Conservation (phyloP, 1,140 invertebrate genomes). For the Drosophila pandora region DNA sequence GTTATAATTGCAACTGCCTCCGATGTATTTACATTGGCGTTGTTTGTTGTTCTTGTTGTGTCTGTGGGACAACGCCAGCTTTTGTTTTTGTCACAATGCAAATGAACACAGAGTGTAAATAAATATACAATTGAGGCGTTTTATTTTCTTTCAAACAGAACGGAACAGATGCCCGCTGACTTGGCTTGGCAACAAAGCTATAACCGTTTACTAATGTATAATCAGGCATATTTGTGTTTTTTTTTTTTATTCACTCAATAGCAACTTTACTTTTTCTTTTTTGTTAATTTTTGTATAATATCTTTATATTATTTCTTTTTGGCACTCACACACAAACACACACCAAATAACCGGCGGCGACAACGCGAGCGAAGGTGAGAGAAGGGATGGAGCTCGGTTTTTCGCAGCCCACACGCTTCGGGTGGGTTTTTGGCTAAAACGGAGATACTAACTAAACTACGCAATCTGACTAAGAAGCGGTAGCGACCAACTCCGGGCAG, state of each 20-base stretch:
- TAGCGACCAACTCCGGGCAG: slow-evolving; percentile 66
- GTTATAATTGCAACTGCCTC: slow-evolving; percentile 29
- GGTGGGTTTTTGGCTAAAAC: slow-evolving; percentile 18
- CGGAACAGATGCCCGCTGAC: slow-evolving; percentile 22
- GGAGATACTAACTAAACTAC: slow-evolving; percentile 53
- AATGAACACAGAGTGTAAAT: slow-evolving; percentile 37
- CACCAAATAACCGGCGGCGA: slow-evolving; percentile 50
- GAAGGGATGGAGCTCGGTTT: slow-evolving; percentile 39
- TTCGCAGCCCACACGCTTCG: slow-evolving; percentile 48
- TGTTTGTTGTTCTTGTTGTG: slow-evolving; percentile 29
- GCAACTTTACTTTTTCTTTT: slow-evolving; percentile 46
- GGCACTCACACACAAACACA: slow-evolving; percentile 62
- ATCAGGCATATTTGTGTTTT: slow-evolving; percentile 25
- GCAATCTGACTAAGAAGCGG: slow-evolving; percentile 14
- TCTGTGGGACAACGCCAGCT: slow-evolving; percentile 28
- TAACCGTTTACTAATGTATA: slow-evolving; percentile 25
- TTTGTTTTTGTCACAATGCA: slow-evolving; percentile 45
- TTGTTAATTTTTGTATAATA: slow-evolving; percentile 13
- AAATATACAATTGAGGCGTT: slow-evolving; percentile 42
- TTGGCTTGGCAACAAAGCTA: slow-evolving; percentile 42
- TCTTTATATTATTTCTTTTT: slow-evolving; percentile 24
- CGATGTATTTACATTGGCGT: slow-evolving; percentile 33
- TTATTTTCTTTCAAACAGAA: slow-evolving; percentile 10
- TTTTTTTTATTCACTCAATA: slow-evolving; percentile 52
- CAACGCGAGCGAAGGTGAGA: slow-evolving; percentile 53